Base-by-base conservation (phyloP, 1,140 invertebrate genomes). In the Camponotus vicinus region DNA sequence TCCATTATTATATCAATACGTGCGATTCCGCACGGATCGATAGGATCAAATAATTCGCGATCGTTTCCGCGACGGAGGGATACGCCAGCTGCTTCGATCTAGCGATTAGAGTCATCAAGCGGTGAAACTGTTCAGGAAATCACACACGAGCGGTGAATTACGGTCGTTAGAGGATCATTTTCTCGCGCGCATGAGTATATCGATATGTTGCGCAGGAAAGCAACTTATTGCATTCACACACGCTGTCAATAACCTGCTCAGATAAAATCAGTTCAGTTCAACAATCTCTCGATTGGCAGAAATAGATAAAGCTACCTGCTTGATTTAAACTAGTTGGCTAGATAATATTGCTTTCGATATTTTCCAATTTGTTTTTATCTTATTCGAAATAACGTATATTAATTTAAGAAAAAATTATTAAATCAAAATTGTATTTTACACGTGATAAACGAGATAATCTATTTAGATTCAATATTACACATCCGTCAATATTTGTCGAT, bases 161-260 rank as follows among this genome's bases (percentile, higher is more conserved):
- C 66, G 40, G 27, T 82, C 55, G 67, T 82, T 82, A 82, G 52
- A 73, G 67, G 27, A 71, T 82, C 79, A 73, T 82, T 82, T 82
- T 82, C 79, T 83, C 69, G 79, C 40, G 27, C 13, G 40, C 40
- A 11, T n/a, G 40, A 15, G 40, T 73, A 73, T 73, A 73, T 73
- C 55, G 55, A 73, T 82, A 45, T 37, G 73, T 55, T 64, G 61
- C 34, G 79, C 69, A 63, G 79, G 67, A 73, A 83, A 73, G 5
- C n/a, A 49, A 73, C 67, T 49, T 57, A 32, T 37, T 70, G 27
- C 55, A 21, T 55, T 73, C 69, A 21, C 27, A 27, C 27, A 27
- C 13, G 55, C 79, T 83, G 77, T 80, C 64, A 80, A 80, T 80
- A 70, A 80, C 64, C 77, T 69, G 21, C 18, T n/a, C 8, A 55